A percentile compares a stretch with the other conserved stretches of the same genome.
These are phyloP conservation scores for Orgyia antiqua DNA, from an alignment of 2,888 invertebrate species.

Conservation along the genomic window DNA sequence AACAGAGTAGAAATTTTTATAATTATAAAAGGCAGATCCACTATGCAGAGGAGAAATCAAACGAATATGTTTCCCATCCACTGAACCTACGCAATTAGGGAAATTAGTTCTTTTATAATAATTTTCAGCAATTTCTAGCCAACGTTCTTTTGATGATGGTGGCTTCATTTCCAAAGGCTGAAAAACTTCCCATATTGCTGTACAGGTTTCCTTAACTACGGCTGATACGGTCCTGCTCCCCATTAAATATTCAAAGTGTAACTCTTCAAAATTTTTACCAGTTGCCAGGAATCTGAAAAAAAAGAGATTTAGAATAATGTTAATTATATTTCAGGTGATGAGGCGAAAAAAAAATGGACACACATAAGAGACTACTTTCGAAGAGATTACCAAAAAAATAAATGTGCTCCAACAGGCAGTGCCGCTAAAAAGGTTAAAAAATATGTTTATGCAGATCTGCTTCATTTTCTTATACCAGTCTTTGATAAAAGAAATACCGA, in stretches of 20 bases:
- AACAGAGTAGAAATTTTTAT: constrained; percentile 9
- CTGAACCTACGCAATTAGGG: constrained; percentile 7
- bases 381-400: constrained; percentile 11
- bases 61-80: constrained; percentile 8
- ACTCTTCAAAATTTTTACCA: constrained; percentile 16
- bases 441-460: constrained; percentile 11
- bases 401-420: constrained; percentile 10
- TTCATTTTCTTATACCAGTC: constrained; percentile 12
- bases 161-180: constrained; percentile 11
- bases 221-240: constrained; percentile 15
- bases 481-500: constrained; percentile 7
- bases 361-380: constrained; percentile 6
- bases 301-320: constrained; percentile 1
- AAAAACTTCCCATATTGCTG: constrained; percentile 14
- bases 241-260: constrained; percentile 12
- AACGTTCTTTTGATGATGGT: constrained; percentile 6
- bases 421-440: constrained; percentile 13
- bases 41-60: constrained; percentile 13
- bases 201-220: constrained; percentile 16
- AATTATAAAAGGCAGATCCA: constrained; percentile 11
- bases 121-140: constrained; percentile 5
- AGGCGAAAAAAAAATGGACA: constrained; percentile 7
- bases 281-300: constrained; percentile 19
- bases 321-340: too few species aligned
- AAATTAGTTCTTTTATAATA: constrained; percentile 6